Conservation (phyloP, 2,797 vertebrate genomes). For the Macropus fuliginosus region DNA sequence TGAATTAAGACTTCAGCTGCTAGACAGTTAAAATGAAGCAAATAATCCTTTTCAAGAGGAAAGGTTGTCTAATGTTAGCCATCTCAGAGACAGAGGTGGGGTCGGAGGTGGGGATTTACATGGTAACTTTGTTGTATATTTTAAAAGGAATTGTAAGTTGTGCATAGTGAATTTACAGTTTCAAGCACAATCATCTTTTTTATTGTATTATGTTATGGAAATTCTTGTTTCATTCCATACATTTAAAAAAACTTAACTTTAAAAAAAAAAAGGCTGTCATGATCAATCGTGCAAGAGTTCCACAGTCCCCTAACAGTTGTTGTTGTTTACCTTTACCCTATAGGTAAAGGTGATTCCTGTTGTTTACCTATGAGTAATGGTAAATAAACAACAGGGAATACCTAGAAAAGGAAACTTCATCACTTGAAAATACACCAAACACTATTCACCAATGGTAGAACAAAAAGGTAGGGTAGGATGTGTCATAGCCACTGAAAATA, state of each 20-base stretch:
- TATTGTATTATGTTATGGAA: too few species aligned
- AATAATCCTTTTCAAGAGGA: not conserved
- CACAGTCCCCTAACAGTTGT: not conserved
- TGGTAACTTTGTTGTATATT: not conserved
- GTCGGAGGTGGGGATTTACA: not conserved
- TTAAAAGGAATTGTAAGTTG: not conserved
- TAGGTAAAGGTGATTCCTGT: not conserved
- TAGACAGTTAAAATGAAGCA: not conserved
- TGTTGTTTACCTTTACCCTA: not conserved
- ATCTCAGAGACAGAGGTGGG: not conserved
- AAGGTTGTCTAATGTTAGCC: not conserved
- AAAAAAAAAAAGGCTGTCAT: not conserved
- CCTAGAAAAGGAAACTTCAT: too few species aligned
- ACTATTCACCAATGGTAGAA: too few species aligned
- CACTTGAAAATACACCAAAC: too few species aligned
- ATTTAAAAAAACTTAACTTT: not conserved
- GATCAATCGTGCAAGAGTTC: not conserved
- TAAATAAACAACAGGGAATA: not conserved
- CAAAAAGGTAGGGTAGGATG: too few species aligned
- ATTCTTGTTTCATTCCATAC: too few species aligned
- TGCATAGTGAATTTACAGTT: too few species aligned
- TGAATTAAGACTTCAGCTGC: not conserved
- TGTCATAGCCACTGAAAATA: too few species aligned
- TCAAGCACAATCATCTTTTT: too few species aligned
- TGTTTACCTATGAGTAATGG: not conserved